These are phyloP conservation scores for Plectropomus leopardus DNA, from an alignment of 2,113 vertebrate species.

Conservation along the genomic window DNA sequence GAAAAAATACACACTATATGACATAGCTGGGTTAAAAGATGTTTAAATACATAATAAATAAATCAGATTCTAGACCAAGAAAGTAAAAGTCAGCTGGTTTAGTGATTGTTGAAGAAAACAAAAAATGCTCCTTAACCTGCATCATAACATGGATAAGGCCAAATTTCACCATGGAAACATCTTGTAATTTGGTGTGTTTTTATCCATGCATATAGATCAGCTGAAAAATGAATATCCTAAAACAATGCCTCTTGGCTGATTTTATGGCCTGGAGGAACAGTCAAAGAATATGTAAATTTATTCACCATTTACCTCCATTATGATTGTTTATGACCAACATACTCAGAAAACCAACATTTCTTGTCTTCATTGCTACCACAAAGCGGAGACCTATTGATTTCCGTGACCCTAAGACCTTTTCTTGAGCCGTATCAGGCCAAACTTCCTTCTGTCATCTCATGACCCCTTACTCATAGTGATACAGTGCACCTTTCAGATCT, in stretches of 20 bases:
- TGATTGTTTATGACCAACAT: slow-evolving; percentile 6
- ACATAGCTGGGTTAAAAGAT: no score
- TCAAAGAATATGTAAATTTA: not conserved
- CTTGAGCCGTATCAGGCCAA: slow-evolving; percentile 33
- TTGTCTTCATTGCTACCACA: slow-evolving; percentile 1
- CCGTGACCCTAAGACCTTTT: slow-evolving; percentile 52
- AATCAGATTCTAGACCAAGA: no score
- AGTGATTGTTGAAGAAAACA: no score
- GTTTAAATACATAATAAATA: no score
- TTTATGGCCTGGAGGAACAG: not conserved
- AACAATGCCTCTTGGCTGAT: not conserved
- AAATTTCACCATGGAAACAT: no score
- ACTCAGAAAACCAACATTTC: slow-evolving; percentile 1
- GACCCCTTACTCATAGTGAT: slow-evolving; percentile 34
- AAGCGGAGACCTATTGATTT: slow-evolving; percentile 42
- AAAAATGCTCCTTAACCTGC: no score
- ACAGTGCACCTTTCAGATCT: not conserved
- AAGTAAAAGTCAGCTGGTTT: no score
- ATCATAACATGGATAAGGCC: no score
- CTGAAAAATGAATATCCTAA: no score
- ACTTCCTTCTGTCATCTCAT: slow-evolving; percentile 33
- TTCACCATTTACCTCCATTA: slow-evolving; percentile 7
- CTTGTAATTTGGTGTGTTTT: no score
- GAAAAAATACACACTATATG: no score
- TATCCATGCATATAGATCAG: not conserved